A percentile compares a stretch with the other conserved stretches of the same genome.
phyloP scores from a whole-genome alignment of 2,113 vertebrate species.

The Macquaria ambigua region DNA sequence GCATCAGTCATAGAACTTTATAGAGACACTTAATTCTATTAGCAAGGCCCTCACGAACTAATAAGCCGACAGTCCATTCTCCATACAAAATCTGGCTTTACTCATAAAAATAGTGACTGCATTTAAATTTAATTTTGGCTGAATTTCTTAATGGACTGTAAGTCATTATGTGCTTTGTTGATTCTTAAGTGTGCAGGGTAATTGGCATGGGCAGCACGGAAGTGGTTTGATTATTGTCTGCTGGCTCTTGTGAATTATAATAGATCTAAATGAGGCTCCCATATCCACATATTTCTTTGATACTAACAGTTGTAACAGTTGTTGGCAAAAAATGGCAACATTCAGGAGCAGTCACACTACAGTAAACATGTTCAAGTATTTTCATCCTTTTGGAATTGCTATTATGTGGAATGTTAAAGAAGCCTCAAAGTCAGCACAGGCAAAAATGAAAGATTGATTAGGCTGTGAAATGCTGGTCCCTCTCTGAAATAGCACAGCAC shows the following conservation, averaged over 20 bases:
- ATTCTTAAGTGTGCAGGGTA: conserved; percentile 94
- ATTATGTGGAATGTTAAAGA: conserved; percentile 42
- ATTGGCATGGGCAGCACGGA: conserved; percentile 93
- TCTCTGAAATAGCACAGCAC: conserved; percentile 63
- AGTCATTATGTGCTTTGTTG: conserved; percentile 97
- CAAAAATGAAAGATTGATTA: conserved; percentile 77
- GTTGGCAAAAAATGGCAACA: conserved; percentile 15
- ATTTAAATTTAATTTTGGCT: conserved; percentile 64
- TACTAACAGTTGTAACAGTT: conserved; percentile 79
- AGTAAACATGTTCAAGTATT: conserved; percentile 22
- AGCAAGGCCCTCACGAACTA: conserved; percentile 20
- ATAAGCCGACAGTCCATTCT: conserved; percentile 31
- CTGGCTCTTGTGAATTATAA: conserved; percentile 90
- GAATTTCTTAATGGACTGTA: conserved; percentile 67
- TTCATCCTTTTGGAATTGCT: conserved; percentile 41
- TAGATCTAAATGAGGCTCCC: conserved; percentile 89
- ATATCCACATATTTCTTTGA: conserved; percentile 87
- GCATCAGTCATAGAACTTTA: conserved; percentile 43
- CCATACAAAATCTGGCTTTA: conserved; percentile 34
- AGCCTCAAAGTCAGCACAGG: conserved; percentile 35
- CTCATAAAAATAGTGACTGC: conserved; percentile 37
- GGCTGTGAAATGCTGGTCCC: conserved; percentile 56
- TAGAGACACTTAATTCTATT: conserved; percentile 46
- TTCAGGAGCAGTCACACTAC: conserved; percentile 33
- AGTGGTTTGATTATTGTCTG: conserved; percentile 93